Percentiles rank a stretch among this genome's conserved stretches.
phyloP scores from a whole-genome alignment of 2,888 invertebrate species.

The Platerodrilus igneus region DNA sequence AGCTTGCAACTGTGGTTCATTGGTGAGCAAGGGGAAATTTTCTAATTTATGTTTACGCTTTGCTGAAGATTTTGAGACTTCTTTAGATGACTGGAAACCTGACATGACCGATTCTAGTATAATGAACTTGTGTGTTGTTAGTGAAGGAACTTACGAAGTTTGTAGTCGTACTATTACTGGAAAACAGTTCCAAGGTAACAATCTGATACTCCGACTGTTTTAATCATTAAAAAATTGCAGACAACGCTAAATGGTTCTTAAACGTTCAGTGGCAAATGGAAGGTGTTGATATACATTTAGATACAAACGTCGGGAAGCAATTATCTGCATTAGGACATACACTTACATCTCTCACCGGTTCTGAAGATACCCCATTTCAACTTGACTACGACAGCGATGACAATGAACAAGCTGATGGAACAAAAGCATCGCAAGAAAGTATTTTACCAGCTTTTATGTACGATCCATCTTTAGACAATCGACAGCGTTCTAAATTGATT shows the following conservation, averaged over 20 bases:
- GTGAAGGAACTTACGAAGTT: constrained; percentile 97
- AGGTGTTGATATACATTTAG: constrained; percentile 94
- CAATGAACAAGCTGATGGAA: constrained; percentile 64
- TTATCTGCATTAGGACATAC: constrained; percentile 92
- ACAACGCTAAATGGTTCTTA: constrained; percentile 96
- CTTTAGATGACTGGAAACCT: constrained; percentile 96
- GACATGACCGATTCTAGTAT: constrained; percentile 71
- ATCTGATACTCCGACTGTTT: neutral
- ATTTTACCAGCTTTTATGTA: constrained; percentile 79
- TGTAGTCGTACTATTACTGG: constrained; percentile 89
- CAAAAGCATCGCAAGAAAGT: constrained; percentile 63
- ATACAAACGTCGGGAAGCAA: constrained; percentile 94
- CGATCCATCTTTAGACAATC: constrained; percentile 73
- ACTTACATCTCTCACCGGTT: constrained; percentile 89
- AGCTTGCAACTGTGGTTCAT: constrained; percentile 92
- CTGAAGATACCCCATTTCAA: constrained; percentile 60
- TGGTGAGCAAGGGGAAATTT: constrained; percentile 90
- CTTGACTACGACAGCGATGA: constrained; percentile 75
- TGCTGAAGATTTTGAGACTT: constrained; percentile 95
- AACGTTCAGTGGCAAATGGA: constrained; percentile 99
- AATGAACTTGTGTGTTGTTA: constrained; percentile 94
- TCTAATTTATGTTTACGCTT: constrained; percentile 89
- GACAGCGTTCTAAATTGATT: constrained; percentile 84
- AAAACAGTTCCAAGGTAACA: constrained; percentile 66
- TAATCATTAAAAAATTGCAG: constrained; percentile 45